Conservation (phyloP, 2,888 invertebrate genomes). For the Pammene aurita region DNA sequence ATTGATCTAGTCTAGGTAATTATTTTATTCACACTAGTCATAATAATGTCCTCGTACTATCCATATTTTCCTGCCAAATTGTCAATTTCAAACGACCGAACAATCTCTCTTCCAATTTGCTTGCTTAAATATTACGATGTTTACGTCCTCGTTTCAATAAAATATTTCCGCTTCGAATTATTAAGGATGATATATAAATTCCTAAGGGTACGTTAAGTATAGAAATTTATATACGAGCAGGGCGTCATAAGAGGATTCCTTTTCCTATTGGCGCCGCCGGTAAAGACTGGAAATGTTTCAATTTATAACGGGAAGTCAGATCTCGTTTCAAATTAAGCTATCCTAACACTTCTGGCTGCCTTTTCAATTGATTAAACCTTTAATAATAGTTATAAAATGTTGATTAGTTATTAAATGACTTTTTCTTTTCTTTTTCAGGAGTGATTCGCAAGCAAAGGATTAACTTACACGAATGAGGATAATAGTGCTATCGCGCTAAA, state of each 20-base stretch:
- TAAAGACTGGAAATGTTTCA: conserved; percentile 54
- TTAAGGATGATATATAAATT: conserved; percentile 49
- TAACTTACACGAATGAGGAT: conserved; percentile 65
- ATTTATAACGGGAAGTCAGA: conserved; percentile 48
- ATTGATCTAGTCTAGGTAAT: neutral
- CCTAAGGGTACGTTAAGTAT: conserved; percentile 46
- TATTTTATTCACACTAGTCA: neutral
- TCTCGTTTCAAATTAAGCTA: conserved; percentile 42
- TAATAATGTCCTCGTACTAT: neutral
- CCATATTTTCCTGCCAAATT: conserved; percentile 15
- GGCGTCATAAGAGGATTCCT: conserved; percentile 57
- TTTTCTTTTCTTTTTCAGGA: conserved; percentile 70
- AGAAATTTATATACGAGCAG: conserved; percentile 55
- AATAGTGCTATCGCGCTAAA: conserved; percentile 68
- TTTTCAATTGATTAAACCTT: conserved; percentile 45
- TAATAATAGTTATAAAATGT: conserved; percentile 29
- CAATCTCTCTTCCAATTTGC: conserved; percentile 6
- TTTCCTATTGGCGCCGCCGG: conserved; percentile 57
- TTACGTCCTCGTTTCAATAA: conserved; percentile 12
- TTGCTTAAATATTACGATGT: conserved; percentile 10
- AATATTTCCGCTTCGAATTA: conserved; percentile 22
- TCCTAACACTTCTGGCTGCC: conserved; percentile 55
- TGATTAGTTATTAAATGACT: conserved; percentile 36
- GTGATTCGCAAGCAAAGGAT: conserved; percentile 71
- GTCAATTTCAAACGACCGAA: conserved; percentile 6